Evolutionary conservation across 2,797 vertebrate genomes (phyloP), one percentile per base, ranked within the genome.

Genomic region (Periparus ater): DNA sequence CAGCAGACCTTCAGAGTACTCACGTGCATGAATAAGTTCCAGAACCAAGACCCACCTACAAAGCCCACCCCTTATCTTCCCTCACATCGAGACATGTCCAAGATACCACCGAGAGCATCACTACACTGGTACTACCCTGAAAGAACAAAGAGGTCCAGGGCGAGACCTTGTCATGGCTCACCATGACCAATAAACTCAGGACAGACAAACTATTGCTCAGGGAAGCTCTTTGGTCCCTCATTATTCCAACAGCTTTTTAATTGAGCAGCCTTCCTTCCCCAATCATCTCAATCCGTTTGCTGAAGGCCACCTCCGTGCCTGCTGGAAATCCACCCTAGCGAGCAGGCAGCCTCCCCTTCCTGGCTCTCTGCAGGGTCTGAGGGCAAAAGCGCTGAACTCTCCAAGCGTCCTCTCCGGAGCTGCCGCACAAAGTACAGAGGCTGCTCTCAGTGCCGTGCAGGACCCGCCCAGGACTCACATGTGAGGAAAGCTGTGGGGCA

Each of bases 21-120:
- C 29, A 16, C 3, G 2, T 1, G 2, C 2, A 2, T 5, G 18
- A 76, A 68, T 6, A 13, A 78, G 36, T 26, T 57, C 36, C 54
- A 68, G 66, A 55, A 68, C 17, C 4, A 18, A 34, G 76, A 57
- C 38, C 34, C 61, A 21, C 21, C 2, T 30, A 65, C 8, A 57
- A 53, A 34, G 38, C 8, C 23, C 58, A 78, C 11, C 51, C 44
- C 14, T 7, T 40, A 18, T 9, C 34, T 25, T 34, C 40, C 54
- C 27, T 44, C 40, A 23, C 34, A 65, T 19, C 34, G 36, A 77
- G 57, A 61, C 17, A 40, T 17, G 55, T 2, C 18, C 38, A 13
- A 40, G 38, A 38, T 17, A 40, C 4, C 50, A 20, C 38, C 0
- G 0, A 51, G 20, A 68, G 36, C 29, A 79, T 40, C 70, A 5